Evolutionary conservation across 2,888 invertebrate genomes (phyloP).

Genomic region (Drosophila paranaensis): DNA sequence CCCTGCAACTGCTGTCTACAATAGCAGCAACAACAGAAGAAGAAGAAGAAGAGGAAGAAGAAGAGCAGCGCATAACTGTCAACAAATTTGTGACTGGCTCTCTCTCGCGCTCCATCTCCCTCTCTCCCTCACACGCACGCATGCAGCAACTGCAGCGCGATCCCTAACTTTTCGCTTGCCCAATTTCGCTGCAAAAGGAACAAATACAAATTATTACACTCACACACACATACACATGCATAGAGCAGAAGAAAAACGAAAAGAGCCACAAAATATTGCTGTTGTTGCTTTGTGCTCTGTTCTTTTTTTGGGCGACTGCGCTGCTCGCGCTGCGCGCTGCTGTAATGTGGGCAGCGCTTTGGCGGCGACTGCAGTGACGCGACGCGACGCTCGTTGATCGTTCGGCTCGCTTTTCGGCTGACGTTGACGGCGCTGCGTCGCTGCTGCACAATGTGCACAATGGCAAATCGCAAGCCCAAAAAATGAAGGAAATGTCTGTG

Average conservation of each 20-base stretch:
- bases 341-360: constrained; percentile 45
- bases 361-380: constrained; percentile 33
- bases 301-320: constrained; percentile 51
- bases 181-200: constrained; percentile 12
- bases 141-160: neutral
- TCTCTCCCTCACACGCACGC: neutral
- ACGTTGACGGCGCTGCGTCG: constrained; percentile 37
- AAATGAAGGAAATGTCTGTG: constrained; percentile 50
- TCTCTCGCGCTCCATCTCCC: neutral
- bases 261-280: constrained; percentile 27
- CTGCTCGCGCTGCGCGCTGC: constrained; percentile 42
- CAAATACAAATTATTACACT: neutral
- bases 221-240: neutral
- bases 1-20: constrained; percentile 11
- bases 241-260: constrained; percentile 21
- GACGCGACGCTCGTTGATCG: constrained; percentile 43
- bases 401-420: constrained; percentile 30
- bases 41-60: too few relatives aligned
- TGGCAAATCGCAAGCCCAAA: constrained; percentile 66
- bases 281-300: neutral
- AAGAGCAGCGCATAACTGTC: constrained; percentile 44
- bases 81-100: constrained; percentile 35
- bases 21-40: constrained; percentile 4
- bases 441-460: constrained; percentile 51
- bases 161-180: constrained; percentile 30